Base-by-base conservation (phyloP, 2,797 vertebrate genomes). In the Leucoraja ocellata region DNA sequence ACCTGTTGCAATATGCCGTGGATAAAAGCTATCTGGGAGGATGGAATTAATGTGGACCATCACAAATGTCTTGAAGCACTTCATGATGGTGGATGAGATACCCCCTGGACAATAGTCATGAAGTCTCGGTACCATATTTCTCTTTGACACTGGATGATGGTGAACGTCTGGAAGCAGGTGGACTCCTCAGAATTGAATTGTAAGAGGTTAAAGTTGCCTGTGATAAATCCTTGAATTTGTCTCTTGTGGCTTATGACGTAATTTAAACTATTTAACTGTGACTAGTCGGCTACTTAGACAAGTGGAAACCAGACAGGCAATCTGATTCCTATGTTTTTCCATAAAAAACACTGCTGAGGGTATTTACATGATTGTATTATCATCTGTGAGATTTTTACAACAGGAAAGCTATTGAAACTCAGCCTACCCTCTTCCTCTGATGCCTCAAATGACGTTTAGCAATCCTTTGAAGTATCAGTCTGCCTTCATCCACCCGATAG, bases 401-500 rank as follows among this genome's bases (percentile, higher is more conserved):
- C n/a, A 68, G 9, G 63, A 6, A 68, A 71, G 14, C 39, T 54
- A 1, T n/a, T 1, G 90, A 76, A 92, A 13, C 39, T 92, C 14
- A 54, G 3, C 90, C 28, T 92, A 92, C 90, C 90, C 90, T 92
- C 68, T 76, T 92, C 32, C 71, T 92, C 46, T 58, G 90, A 74
- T 25, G 76, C 54, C 94, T 94, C 68, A 93, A 0, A 0, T 93
- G 94, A 93, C 94, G 94, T 21, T 95, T 97, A 90, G 95, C 95
- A 94, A 94, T 96, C 93, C 95, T 96, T 80, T 96, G 96, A 94
- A 98, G 94, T 68, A 98, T 94, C 80, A 98, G 95, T 90, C 95
- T 97, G 93, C 97, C 97, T 63, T 97, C 96, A 80, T 95, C 95
- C 94, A 97, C 94, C 28, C 93, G 95, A 80, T 98, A 97, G 94